Conservation (phyloP, 2,888 invertebrate species). For the Xiphydria camelus region DNA sequence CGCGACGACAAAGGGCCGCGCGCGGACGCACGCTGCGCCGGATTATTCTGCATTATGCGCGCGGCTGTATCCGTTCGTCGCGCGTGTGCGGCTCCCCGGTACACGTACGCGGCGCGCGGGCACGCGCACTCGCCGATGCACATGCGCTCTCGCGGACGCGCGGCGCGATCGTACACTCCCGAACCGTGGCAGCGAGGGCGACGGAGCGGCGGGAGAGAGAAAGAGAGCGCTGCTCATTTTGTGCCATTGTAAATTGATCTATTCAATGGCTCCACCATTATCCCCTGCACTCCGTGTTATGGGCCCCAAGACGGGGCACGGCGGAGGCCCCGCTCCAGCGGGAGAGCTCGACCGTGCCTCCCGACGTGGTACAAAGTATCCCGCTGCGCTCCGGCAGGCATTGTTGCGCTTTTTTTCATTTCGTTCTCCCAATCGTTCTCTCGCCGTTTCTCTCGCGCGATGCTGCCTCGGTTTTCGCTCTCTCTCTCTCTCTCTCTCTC, state of each 20-base stretch:
- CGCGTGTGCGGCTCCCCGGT: background rate
- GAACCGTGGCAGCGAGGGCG: background rate
- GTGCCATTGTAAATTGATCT: slow-evolving; percentile 58
- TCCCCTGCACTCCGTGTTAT: slow-evolving; percentile 37
- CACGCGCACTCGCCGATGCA: slow-evolving; percentile 2
- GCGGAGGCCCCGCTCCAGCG: background rate
- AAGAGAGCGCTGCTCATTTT: slow-evolving; percentile 50
- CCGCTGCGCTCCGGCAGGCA: slow-evolving; percentile 46
- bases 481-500: slow-evolving; percentile 9
- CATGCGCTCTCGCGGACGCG: background rate
- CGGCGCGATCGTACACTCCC: too few species aligned
- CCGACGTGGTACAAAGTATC: slow-evolving; percentile 20
- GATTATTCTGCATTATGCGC: slow-evolving; percentile 39
- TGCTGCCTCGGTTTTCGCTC: slow-evolving; percentile 17
- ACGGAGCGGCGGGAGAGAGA: slow-evolving; percentile 18
- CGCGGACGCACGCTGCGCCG: slow-evolving; percentile 42
- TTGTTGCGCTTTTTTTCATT: slow-evolving; percentile 50
- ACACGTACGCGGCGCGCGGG: too few species aligned
- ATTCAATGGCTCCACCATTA: slow-evolving; percentile 56
- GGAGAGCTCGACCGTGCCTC: background rate
- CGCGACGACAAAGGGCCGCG: slow-evolving; percentile 5
- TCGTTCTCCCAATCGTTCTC: slow-evolving; percentile 5
- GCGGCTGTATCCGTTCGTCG: background rate
- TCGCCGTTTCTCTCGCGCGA: slow-evolving; percentile 13
- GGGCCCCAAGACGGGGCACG: slow-evolving; percentile 25